Conservation (phyloP, 2,797 vertebrate species). For the Jordanella pulchra region DNA sequence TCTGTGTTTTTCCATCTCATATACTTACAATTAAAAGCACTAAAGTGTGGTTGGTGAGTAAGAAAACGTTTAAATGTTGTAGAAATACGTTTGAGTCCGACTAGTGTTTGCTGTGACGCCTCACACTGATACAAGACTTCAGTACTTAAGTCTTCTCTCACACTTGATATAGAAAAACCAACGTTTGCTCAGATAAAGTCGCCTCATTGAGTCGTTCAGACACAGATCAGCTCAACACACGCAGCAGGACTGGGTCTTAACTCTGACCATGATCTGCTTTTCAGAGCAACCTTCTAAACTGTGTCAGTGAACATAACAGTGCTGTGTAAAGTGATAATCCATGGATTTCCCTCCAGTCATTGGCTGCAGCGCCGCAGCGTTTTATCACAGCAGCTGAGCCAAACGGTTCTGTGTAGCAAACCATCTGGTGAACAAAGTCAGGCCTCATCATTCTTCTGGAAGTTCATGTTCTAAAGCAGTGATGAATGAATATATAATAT, state of each 20-base stretch:
- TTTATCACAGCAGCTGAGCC: slow-evolving; percentile 10
- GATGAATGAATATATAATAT: neutral
- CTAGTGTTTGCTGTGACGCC: neutral
- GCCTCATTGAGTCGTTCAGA: neutral
- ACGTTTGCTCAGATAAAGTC: neutral
- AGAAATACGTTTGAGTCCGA: neutral
- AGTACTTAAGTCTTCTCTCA: neutral
- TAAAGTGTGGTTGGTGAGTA: neutral
- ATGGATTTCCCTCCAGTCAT: neutral
- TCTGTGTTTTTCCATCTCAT: neutral
- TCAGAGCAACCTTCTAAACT: neutral
- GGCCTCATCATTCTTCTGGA: neutral
- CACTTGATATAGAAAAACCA: neutral
- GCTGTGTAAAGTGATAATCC: slow-evolving; percentile 1
- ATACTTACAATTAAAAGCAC: no score
- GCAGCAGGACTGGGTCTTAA: neutral
- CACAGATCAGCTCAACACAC: neutral
- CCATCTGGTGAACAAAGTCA: slow-evolving; percentile 1
- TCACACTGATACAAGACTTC: neutral
- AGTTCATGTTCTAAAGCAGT: neutral
- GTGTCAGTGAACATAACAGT: neutral
- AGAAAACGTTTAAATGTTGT: neutral
- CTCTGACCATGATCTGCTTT: neutral
- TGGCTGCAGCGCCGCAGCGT: neutral
- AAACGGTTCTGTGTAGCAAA: neutral